Evolutionary conservation across 2,113 vertebrate genomes (phyloP), one percentile per base, ranked within the genome.

Genomic region (Suncus etruscus): DNA sequence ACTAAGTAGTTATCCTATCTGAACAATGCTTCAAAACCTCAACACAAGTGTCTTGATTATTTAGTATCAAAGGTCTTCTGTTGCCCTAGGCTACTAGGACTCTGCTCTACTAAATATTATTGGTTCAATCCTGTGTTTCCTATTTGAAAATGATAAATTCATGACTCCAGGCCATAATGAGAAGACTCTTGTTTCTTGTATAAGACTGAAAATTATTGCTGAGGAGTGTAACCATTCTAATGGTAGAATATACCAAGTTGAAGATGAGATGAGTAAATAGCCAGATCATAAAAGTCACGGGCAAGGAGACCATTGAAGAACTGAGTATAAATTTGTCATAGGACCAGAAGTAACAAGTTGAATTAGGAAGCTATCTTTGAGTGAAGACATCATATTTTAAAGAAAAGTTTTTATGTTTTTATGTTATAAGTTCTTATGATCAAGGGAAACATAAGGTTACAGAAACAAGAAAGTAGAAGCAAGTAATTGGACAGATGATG

Each of bases 121-220:
- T 63, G 29, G 16, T 70, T 69, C 70, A 58, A 65, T 90, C 90
- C 27, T 51, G 85, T 70, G 50, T 25, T 63, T 45, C 27, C 78
- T 69, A 50, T n/a, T 83, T 86, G 11, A 51, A 89, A 76, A 84
- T 87, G 70, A 90, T 29, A 87, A 94, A 83, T 15, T 31, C 11
- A 27, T 77, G 27, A 54, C 29, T 79, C 85, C 68, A 73, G 39
- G 20, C 14, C 31, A 85, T 31, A 69, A 76, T 31, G 25, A 54
- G 11, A 29, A 66, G 68, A 24, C 75, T 91, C 84, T 80, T 69
- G 39, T 83, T 77, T 54, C 20, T 58, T 15, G 32, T 45, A 32
- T 48, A 29, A 69, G 50, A 77, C 50, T 65, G 45, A 24, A 92
- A 70, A 90, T 82, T 51, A 78, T 50, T 2, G 0, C 27, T 90